A percentile compares a stretch with the other conserved stretches of the same genome.
phyloP scores from a whole-genome alignment of 2,888 invertebrate species.

The Tetranychus truncatus region DNA sequence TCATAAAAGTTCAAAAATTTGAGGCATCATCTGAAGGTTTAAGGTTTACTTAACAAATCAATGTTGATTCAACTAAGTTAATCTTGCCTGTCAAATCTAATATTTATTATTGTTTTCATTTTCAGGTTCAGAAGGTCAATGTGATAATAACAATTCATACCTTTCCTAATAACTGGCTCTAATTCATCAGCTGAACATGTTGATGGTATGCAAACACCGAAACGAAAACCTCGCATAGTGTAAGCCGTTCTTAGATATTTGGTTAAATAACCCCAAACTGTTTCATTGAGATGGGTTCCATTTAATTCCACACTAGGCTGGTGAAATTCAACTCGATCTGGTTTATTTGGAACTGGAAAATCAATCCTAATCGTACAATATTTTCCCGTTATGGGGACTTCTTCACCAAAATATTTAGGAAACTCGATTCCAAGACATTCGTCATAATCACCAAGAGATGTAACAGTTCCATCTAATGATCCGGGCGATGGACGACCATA shows the following conservation, averaged over 20 bases:
- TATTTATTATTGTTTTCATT: too few species aligned
- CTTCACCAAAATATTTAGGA: constrained; percentile 2
- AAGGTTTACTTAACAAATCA: too few species aligned
- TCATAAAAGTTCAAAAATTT: too few species aligned
- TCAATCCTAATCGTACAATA: constrained; percentile 13
- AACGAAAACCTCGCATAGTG: constrained; percentile 9
- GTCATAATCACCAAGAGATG: constrained; percentile 18
- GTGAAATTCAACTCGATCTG: constrained; percentile 1
- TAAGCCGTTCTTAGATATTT: background rate
- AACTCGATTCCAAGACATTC: constrained; percentile 15
- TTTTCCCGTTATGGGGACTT: background rate
- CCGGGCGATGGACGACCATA: constrained; percentile 12
- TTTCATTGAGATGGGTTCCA: constrained; percentile 11
- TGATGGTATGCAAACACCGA: constrained; percentile 21
- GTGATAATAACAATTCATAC: background rate
- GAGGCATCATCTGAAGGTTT: too few species aligned
- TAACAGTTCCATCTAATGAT: constrained; percentile 13
- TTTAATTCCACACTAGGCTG: constrained; percentile 11
- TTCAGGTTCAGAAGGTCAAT: background rate
- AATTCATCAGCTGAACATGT: constrained; percentile 17
- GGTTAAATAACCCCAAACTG: constrained; percentile 5
- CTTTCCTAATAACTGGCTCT: background rate
- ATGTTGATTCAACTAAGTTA: too few species aligned
- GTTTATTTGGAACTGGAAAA: constrained; percentile 12
- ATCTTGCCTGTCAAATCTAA: too few species aligned